phyloP scores from a whole-genome alignment of 1,140 invertebrate genomes.

The Drosophila tristis region DNA sequence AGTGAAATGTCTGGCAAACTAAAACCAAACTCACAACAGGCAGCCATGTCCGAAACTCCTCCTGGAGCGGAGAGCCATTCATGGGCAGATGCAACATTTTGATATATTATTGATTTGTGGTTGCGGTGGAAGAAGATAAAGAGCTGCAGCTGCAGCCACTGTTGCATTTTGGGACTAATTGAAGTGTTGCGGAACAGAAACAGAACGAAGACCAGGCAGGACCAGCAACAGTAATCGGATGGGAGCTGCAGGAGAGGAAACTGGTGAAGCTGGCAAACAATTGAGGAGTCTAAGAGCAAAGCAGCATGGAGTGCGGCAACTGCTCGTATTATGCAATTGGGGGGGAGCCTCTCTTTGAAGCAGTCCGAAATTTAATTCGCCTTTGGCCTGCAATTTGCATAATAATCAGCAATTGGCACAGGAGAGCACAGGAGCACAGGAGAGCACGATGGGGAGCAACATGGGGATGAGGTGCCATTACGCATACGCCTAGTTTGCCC shows the following conservation, averaged over 20 bases:
- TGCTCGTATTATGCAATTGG: not conserved
- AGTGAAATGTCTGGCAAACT: no score
- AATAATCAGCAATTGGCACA: conserved; percentile 27
- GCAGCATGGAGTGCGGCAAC: no score
- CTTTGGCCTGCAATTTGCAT: conserved; percentile 38
- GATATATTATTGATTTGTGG: conserved; percentile 55
- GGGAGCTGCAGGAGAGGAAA: not conserved
- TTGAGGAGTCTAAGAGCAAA: not conserved
- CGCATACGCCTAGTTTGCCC: conserved; percentile 49
- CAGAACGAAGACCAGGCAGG: not conserved
- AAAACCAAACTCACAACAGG: no score
- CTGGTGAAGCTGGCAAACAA: conserved; percentile 7
- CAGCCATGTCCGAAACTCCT: no score
- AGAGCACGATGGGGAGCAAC: conserved; percentile 4
- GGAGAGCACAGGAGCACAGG: conserved; percentile 15
- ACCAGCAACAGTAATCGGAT: not conserved
- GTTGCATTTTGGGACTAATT: conserved; percentile 26
- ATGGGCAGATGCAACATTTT: conserved; percentile 17
- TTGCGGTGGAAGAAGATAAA: conserved; percentile 37
- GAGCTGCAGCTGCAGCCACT: conserved; percentile 15
- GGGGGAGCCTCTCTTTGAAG: conserved; percentile 1
- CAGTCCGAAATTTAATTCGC: conserved; percentile 38
- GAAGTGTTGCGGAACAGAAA: conserved; percentile 24
- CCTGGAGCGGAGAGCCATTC: no score
- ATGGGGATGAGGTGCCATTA: conserved; percentile 12